phyloP scores from a whole-genome alignment of 2,797 vertebrate genomes.

The Paratrypauchen microcephalus region DNA sequence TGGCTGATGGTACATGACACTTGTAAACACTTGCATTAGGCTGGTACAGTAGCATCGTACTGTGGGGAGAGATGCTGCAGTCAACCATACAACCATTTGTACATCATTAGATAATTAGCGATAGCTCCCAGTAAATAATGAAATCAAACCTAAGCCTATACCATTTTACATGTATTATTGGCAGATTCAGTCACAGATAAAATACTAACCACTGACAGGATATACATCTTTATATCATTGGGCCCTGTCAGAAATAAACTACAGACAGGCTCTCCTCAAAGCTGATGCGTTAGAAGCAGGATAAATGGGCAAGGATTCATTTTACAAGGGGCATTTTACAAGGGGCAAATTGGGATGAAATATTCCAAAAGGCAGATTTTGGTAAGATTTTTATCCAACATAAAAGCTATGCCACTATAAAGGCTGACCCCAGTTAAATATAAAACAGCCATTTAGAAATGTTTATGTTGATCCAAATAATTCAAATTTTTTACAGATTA shows the following conservation, averaged over 20 bases:
- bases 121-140: constrained; percentile 11
- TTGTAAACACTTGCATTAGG: constrained; percentile 5
- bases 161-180: background rate
- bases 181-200: background rate
- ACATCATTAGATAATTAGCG: constrained; percentile 8
- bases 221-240: background rate
- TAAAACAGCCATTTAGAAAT: too few relatives aligned
- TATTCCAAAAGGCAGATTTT: background rate
- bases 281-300: background rate
- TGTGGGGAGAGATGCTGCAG: background rate
- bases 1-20: constrained; percentile 17
- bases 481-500: too few relatives aligned
- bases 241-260: background rate
- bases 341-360: background rate
- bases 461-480: too few relatives aligned
- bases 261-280: background rate
- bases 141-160: constrained; percentile 8
- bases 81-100: constrained; percentile 2
- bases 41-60: background rate
- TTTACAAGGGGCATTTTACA: background rate
- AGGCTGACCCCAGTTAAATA: too few relatives aligned
- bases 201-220: background rate
- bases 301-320: background rate
- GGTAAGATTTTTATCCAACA: background rate
- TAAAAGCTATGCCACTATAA: background rate